Evolutionary conservation across 2,888 invertebrate genomes (phyloP).

Genomic region (Epiperipatus broadwayi): DNA sequence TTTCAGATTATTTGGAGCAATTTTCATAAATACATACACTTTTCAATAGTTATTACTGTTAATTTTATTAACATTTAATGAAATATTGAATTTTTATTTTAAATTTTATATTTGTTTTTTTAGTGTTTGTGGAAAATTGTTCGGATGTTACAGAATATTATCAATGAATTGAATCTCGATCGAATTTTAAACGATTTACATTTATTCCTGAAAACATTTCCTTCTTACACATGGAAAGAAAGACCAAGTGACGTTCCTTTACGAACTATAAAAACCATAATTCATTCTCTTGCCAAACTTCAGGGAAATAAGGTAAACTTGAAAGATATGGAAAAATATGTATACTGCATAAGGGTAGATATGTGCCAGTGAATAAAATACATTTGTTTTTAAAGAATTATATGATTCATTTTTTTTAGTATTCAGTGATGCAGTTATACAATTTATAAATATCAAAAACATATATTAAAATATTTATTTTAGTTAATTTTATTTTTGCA

Average conservation of each 20-base stretch:
- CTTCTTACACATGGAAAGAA: constrained; percentile 67
- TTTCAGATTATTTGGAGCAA: too few species aligned
- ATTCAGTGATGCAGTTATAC: too few species aligned
- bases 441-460: too few species aligned
- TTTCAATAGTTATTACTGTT: neutral
- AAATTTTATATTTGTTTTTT: constrained; percentile 13
- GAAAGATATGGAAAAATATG: constrained; percentile 7
- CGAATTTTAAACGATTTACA: constrained; percentile 53
- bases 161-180: constrained; percentile 31
- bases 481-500: too few species aligned
- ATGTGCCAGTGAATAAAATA: too few species aligned
- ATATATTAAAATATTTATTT: too few species aligned
- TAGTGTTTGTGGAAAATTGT: constrained; percentile 85
- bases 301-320: constrained; percentile 56
- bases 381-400: too few species aligned
- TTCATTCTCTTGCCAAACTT: constrained; percentile 73
- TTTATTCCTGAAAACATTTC: constrained; percentile 65
- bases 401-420: too few species aligned
- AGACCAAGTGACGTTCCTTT: constrained; percentile 61
- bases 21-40: too few species aligned
- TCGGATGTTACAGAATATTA: constrained; percentile 61
- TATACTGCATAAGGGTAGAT: too few species aligned
- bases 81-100: constrained; percentile 10
- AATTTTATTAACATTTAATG: constrained; percentile 4
- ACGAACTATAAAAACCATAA: constrained; percentile 71